phyloP scores from a whole-genome alignment of 2,888 invertebrate species.

The Epinotia ramella region DNA sequence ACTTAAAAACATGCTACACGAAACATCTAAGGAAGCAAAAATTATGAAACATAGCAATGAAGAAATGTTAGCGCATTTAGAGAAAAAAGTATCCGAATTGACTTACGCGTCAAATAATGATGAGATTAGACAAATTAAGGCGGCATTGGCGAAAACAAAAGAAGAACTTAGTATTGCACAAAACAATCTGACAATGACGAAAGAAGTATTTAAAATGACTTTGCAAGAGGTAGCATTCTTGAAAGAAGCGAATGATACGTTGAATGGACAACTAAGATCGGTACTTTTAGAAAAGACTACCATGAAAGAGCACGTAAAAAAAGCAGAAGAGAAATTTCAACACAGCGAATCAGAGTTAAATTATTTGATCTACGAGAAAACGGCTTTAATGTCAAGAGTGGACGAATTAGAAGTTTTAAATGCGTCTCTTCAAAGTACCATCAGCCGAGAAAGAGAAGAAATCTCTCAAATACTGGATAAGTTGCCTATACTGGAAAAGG shows the following conservation, averaged over 20 bases:
- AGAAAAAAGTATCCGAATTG: constrained; percentile 48
- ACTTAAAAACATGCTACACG: constrained; percentile 57
- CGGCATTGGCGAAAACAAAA: constrained; percentile 41
- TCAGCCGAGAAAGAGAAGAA: constrained; percentile 46
- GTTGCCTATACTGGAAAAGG: constrained; percentile 44
- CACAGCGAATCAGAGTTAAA: constrained; percentile 46
- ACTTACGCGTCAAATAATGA: constrained; percentile 37
- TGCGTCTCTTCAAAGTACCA: constrained; percentile 31
- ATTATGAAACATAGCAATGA: constrained; percentile 55
- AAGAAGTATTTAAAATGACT: constrained; percentile 50
- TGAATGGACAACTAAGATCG: constrained; percentile 52
- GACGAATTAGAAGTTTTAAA: constrained; percentile 52
- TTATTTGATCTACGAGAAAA: constrained; percentile 48
- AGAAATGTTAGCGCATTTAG: constrained; percentile 45
- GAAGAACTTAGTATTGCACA: constrained; percentile 23
- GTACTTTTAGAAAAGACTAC: constrained; percentile 48
- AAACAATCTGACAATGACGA: constrained; percentile 11
- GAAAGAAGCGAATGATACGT: constrained; percentile 55
- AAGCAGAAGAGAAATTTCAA: constrained; percentile 47
- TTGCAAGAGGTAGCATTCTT: constrained; percentile 53
- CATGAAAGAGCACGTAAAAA: constrained; percentile 50
- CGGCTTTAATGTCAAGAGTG: constrained; percentile 16
- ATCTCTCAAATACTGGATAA: constrained; percentile 44
- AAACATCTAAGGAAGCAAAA: constrained; percentile 60
- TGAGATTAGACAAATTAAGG: constrained; percentile 38